phyloP scores from a whole-genome alignment of 92 coral and sea anemone species.

The Porites cylindrica region DNA sequence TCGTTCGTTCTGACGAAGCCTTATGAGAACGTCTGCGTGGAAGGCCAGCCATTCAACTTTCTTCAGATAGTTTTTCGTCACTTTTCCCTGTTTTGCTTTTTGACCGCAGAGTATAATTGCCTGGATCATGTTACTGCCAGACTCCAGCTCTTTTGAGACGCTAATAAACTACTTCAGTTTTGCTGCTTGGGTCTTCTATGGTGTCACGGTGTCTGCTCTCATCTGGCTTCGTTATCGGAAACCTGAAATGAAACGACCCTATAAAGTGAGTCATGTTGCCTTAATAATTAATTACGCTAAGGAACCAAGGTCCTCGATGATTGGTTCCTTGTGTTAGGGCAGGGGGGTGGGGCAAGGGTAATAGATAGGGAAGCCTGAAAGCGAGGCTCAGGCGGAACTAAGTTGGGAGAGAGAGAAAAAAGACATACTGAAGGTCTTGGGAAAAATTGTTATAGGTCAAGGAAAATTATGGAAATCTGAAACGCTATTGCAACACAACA shows the following conservation, averaged over 20 bases:
- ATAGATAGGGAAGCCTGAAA: not conserved
- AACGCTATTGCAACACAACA: too few species aligned
- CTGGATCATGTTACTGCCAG: slow-evolving; percentile 96
- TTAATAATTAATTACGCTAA: not conserved
- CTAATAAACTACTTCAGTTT: slow-evolving; percentile 95
- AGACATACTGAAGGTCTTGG: too few species aligned
- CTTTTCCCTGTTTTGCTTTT: not conserved
- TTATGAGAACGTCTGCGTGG: too few species aligned
- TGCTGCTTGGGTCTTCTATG: slow-evolving; percentile 97
- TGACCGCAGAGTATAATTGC: slow-evolving; percentile 82
- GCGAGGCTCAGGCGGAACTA: not conserved
- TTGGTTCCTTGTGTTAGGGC: too few species aligned
- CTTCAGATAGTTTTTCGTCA: not conserved
- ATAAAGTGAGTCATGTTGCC: slow-evolving; percentile 56
- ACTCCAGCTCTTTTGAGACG: slow-evolving; percentile 87
- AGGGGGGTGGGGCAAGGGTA: not conserved
- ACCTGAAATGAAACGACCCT: slow-evolving; percentile 82
- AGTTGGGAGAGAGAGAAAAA: too few species aligned
- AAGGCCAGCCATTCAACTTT: too few species aligned
- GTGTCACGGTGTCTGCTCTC: slow-evolving; percentile 79
- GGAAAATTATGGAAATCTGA: too few species aligned
- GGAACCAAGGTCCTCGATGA: not conserved
- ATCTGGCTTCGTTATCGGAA: slow-evolving; percentile 84
- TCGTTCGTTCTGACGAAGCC: too few species aligned
- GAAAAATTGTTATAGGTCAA: too few species aligned